Evolutionary conservation across 2,797 vertebrate genomes (phyloP), one percentile per base, ranked within the genome.

Genomic region (Parotocinclus haroldoi): DNA sequence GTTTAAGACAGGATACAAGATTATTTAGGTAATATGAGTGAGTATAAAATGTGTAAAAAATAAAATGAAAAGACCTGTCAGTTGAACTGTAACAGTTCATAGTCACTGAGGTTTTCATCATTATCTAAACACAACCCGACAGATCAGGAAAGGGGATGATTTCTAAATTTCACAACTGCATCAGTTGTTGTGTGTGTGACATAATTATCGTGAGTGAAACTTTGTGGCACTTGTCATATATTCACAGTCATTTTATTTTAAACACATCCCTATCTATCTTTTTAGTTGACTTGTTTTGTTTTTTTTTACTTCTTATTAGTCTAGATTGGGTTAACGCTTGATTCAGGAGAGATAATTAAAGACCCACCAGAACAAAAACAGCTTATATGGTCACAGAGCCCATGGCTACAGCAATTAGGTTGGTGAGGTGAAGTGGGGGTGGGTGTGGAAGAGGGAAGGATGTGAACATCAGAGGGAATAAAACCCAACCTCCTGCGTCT

Each of bases 301-400:
- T n/a, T n/a, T 80, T 78, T 75, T 53, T 70, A 76, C 71, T 73
- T 76, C 75, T 82, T 78, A 79, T 82, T 83, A 81, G 76, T 67
- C 48, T 17, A 78, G 69, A 81, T 80, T 76, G 74, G 69, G 69
- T 71, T 79, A 69, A 60, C 38, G 70, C 80, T 76, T 74, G 72
- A 72, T 82, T 80, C 65, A 78, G 65, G 60, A 65, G 72, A 71
- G 66, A 71, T 78, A 79, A 83, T 82, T 81, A 83, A 80, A 83
- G 80, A 68, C 72, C 66, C 58, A 46, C 57, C 8, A 16, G 54
- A 69, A 77, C 74, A 80, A 76, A 79, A 81, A 80, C 77, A 81
- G 74, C 75, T 69, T 74, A 72, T 78, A 79, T 72, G 72, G 75
- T 80, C 75, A 73, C 66, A 65, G 49, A 73, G 75, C 79, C 80